A percentile compares a stretch with the other conserved stretches of the same genome.
Evolutionary conservation across 2,888 invertebrate genomes (phyloP).

Genomic region (Drosophila testacea): DNA sequence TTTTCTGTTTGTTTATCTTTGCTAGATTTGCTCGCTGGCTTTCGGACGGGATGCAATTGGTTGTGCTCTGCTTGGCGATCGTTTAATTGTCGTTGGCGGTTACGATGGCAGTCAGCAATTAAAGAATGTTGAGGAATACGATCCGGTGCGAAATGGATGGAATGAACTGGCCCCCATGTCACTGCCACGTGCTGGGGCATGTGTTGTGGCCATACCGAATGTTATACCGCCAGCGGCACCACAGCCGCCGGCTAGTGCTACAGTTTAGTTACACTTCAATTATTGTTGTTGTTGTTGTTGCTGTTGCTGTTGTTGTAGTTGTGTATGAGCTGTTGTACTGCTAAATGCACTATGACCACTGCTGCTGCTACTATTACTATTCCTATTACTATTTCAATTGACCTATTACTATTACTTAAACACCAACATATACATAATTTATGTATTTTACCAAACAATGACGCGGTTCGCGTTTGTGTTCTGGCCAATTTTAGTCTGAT

Average conservation of each 20-base stretch:
- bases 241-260: conserved; percentile 81
- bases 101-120: conserved; percentile 96
- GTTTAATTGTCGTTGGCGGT: conserved; percentile 92
- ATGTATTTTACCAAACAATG: neutral
- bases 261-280: conserved; percentile 83
- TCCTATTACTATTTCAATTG: conserved; percentile 1
- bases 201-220: conserved; percentile 90
- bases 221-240: conserved; percentile 83
- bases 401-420: neutral
- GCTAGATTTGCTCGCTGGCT: conserved; percentile 90
- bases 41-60: conserved; percentile 95
- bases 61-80: conserved; percentile 92
- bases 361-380: conserved; percentile 42
- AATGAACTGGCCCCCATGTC: conserved; percentile 91
- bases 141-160: conserved; percentile 93
- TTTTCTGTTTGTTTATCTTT: neutral
- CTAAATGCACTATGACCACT: conserved; percentile 37
- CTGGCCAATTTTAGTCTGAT: conserved; percentile 1
- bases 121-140: conserved; percentile 95
- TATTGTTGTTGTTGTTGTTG: conserved; percentile 39
- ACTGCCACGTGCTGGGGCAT: conserved; percentile 95
- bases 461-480: conserved; percentile 4
- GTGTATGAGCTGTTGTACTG: conserved; percentile 34
- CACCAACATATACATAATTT: conserved; percentile 6
- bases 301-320: conserved; percentile 39